Conservation (phyloP, 1,140 invertebrate genomes). For the Patella vulgata region DNA sequence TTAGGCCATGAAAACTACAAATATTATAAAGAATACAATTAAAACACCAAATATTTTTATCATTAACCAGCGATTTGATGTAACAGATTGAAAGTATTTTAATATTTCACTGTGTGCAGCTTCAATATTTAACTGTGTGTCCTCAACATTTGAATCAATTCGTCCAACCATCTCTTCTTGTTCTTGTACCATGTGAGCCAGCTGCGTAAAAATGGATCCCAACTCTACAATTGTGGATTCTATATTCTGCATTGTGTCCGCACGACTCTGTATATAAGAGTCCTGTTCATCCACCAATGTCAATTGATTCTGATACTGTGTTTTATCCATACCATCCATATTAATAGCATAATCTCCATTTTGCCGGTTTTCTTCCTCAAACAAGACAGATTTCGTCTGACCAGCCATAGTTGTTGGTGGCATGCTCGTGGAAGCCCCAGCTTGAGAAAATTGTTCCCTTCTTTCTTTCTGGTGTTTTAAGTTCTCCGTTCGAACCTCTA, state of each 20-base stretch:
- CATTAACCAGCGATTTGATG: constrained; percentile 98
- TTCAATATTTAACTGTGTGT: constrained; percentile 95
- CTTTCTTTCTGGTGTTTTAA: constrained; percentile 94
- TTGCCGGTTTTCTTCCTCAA: constrained; percentile 68
- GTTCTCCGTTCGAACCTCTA: constrained; percentile 93
- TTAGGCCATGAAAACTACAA: constrained; percentile 86
- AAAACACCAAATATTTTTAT: constrained; percentile 99
- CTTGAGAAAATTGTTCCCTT: constrained; percentile 92
- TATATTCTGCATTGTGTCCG: constrained; percentile 98
- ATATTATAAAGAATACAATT: constrained; percentile 99
- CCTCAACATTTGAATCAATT: constrained; percentile 97
- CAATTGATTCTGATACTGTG: constrained; percentile 71
- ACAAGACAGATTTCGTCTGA: constrained; percentile 68
- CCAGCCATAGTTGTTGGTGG: constrained; percentile 77
- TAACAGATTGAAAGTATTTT: constrained; percentile 97
- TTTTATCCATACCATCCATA: constrained; percentile 56
- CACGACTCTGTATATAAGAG: constrained; percentile 89
- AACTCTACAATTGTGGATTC: constrained; percentile 99
- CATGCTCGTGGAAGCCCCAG: constrained; percentile 73
- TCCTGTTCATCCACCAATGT: constrained; percentile 82
- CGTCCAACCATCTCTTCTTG: constrained; percentile 98
- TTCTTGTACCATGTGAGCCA: constrained; percentile 99
- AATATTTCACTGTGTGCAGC: constrained; percentile 96
- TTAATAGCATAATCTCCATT: constrained; percentile 59
- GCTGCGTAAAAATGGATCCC: constrained; percentile 97